These are phyloP conservation scores for Nothobranchius furzeri DNA, from an alignment of 2,113 vertebrate species.

Conservation along the genomic window DNA sequence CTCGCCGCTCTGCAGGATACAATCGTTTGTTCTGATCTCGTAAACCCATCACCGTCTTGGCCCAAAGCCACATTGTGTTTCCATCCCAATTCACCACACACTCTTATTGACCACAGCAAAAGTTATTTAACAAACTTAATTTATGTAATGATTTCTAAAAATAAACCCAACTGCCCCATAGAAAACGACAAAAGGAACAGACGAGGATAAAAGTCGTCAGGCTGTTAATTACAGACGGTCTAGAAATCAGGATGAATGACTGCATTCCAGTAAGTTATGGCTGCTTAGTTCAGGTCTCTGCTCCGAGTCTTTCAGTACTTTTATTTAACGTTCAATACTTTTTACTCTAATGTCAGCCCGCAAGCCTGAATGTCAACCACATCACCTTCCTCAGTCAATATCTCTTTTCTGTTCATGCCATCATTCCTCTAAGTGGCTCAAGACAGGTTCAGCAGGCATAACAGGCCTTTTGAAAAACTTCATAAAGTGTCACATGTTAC, in stretches of 20 bases:
- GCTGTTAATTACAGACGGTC: conserved; percentile 3
- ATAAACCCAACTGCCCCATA: conserved; percentile 19
- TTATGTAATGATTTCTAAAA: conserved; percentile 42
- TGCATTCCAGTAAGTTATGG: conserved; percentile 4
- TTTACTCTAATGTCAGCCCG: not conserved
- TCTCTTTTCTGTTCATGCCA: conserved; percentile 2
- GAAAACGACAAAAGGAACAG: not conserved
- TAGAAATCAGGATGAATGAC: not conserved
- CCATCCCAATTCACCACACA: conserved; percentile 20
- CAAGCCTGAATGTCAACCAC: not conserved
- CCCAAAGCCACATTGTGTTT: conserved; percentile 22
- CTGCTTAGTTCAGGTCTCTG: not conserved
- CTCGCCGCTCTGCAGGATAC: conserved; percentile 43
- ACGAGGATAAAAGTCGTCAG: conserved; percentile 2
- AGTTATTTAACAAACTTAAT: conserved; percentile 34
- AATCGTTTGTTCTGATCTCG: conserved; percentile 12
- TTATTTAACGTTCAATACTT: conserved; percentile 4
- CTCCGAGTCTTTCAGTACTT: not conserved
- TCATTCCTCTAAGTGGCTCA: conserved; percentile 9
- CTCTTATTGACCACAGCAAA: conserved; percentile 18
- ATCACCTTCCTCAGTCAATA: conserved; percentile 8
- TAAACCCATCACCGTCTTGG: conserved; percentile 31
- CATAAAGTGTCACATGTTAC: no score
- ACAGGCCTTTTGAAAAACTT: no score
- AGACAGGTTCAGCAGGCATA: not conserved